These are phyloP conservation scores for Parnassius orleans DNA, from an alignment of 2,888 invertebrate species.

Conservation along the genomic window DNA sequence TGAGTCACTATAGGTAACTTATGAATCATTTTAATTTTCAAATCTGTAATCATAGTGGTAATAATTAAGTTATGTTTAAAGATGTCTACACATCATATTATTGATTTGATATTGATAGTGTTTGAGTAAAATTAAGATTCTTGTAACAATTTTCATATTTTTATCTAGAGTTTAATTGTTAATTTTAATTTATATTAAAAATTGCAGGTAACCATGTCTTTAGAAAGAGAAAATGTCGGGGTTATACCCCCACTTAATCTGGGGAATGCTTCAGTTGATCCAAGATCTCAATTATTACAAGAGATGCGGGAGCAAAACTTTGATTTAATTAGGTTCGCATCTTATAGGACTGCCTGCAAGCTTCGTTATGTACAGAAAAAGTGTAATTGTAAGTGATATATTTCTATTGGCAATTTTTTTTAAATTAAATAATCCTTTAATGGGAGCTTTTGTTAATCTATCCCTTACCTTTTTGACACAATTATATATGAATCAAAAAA, in stretches of 20 bases:
- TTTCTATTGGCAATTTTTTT: not conserved
- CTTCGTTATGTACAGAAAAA: constrained; percentile 98
- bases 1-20: constrained; percentile 2
- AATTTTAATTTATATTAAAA: too few species aligned
- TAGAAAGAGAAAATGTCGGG: constrained; percentile 65
- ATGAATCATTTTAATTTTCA: constrained; percentile 12
- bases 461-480: too few species aligned
- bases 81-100: too few species aligned
- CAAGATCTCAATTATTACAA: constrained; percentile 88
- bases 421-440: too few species aligned
- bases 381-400: constrained; percentile 91
- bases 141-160: too few species aligned
- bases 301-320: constrained; percentile 95
- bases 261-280: constrained; percentile 71
- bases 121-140: too few species aligned
- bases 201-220: constrained; percentile 53
- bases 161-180: too few species aligned
- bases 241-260: constrained; percentile 47
- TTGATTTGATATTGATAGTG: too few species aligned
- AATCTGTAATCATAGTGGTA: too few species aligned
- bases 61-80: too few species aligned
- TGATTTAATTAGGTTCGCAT: constrained; percentile 97
- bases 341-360: constrained; percentile 98
- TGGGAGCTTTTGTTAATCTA: too few species aligned
- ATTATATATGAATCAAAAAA: too few species aligned